phyloP scores from a whole-genome alignment of 1,140 invertebrate genomes.

The Trypoxylus dichotomus region DNA sequence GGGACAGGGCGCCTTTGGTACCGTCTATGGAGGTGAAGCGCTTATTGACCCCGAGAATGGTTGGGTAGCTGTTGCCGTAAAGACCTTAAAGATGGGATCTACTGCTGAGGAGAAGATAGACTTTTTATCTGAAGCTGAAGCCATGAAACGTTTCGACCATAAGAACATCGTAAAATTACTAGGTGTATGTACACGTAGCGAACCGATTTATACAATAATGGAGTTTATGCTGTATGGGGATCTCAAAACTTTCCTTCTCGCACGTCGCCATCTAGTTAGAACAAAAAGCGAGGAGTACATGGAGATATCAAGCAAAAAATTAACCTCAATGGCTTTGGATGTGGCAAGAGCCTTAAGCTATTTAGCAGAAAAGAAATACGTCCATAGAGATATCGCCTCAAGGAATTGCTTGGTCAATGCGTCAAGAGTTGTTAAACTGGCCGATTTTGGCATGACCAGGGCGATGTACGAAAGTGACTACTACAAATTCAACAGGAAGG shows the following conservation, averaged over 20 bases:
- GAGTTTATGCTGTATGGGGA: constrained; percentile 94
- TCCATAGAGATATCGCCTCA: constrained; percentile 85
- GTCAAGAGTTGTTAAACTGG: constrained; percentile 80
- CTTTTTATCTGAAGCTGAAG: constrained; percentile 89
- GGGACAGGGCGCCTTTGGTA: constrained; percentile 88
- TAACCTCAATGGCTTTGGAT: constrained; percentile 86
- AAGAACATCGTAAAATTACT: constrained; percentile 86
- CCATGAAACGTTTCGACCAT: constrained; percentile 91
- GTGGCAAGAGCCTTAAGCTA: constrained; percentile 83
- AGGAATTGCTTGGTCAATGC: constrained; percentile 88
- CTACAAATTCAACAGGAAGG: constrained; percentile 65
- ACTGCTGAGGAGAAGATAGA: constrained; percentile 87
- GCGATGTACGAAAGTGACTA: constrained; percentile 87
- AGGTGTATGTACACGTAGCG: constrained; percentile 81
- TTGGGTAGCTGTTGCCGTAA: constrained; percentile 90
- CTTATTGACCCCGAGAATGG: constrained; percentile 63
- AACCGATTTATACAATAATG: constrained; percentile 89
- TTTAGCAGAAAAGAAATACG: constrained; percentile 76
- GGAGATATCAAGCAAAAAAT: constrained; percentile 74
- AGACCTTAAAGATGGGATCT: constrained; percentile 83
- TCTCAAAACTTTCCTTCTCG: constrained; percentile 84
- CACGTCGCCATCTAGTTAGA: constrained; percentile 78
- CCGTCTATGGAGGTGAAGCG: constrained; percentile 84
- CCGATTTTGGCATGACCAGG: constrained; percentile 92
- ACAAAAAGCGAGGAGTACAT: constrained; percentile 69